phyloP scores from a whole-genome alignment of 2,797 vertebrate genomes.

The Linurgus olivaceus region DNA sequence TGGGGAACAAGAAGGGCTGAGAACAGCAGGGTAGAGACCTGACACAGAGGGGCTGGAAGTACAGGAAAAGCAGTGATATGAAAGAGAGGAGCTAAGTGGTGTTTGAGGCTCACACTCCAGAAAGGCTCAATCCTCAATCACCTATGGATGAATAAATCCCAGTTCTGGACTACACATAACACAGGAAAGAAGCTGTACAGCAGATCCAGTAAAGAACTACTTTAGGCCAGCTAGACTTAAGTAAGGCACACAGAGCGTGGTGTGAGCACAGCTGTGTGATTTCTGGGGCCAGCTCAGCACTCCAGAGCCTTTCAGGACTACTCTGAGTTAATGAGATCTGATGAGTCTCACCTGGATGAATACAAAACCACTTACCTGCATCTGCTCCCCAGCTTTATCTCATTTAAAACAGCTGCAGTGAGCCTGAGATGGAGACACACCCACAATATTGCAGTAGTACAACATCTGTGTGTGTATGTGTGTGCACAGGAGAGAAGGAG shows the following conservation, averaged over 20 bases:
- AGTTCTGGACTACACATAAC: neutral
- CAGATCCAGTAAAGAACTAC: neutral
- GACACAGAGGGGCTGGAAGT: fast-evolving
- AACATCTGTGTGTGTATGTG: neutral
- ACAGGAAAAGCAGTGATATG: neutral
- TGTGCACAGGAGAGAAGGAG: neutral
- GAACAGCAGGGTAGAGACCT: neutral
- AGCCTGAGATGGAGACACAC: neutral
- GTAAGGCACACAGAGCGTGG: neutral
- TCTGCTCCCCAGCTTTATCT: neutral
- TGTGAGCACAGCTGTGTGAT: neutral
- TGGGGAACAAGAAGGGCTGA: neutral
- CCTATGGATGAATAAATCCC: neutral
- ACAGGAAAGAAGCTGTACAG: neutral
- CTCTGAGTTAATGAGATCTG: neutral
- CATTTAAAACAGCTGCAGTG: neutral
- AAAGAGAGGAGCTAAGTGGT: neutral
- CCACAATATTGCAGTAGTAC: neutral
- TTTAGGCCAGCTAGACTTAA: neutral
- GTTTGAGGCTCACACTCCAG: neutral
- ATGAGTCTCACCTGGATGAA: neutral
- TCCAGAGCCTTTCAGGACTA: neutral
- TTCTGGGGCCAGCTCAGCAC: neutral
- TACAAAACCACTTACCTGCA: neutral
- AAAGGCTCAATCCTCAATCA: neutral